Percentiles rank a stretch among this genome's conserved stretches.
phyloP scores from a whole-genome alignment of 1,140 invertebrate species.

The Solenopsis fugax region DNA sequence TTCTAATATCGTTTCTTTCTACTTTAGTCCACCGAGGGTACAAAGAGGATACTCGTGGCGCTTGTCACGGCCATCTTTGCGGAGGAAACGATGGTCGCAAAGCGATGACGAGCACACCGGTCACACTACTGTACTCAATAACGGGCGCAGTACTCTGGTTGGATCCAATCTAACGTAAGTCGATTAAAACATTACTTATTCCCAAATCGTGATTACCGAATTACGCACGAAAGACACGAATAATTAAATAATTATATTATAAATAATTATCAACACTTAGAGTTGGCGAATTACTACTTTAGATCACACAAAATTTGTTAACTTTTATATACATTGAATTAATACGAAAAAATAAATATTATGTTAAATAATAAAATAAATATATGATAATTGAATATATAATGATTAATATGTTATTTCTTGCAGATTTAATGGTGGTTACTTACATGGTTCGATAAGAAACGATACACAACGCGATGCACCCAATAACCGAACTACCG shows the following conservation, averaged over 20 bases:
- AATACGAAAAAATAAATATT: background rate
- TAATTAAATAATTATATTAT: constrained; percentile 7
- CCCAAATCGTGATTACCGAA: background rate
- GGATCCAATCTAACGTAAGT: constrained; percentile 82
- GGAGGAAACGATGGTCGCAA: constrained; percentile 87
- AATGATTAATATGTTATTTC: constrained; percentile 35
- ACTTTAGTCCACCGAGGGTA: constrained; percentile 85
- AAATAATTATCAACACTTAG: background rate
- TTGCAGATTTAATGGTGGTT: constrained; percentile 88
- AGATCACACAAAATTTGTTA: background rate
- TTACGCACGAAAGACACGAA: background rate
- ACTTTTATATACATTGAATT: background rate
- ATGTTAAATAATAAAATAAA: constrained; percentile 10
- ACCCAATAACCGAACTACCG: constrained; percentile 86
- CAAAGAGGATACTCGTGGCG: constrained; percentile 91
- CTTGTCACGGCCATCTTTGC: constrained; percentile 89
- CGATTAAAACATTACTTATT: background rate
- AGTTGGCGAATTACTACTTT: background rate
- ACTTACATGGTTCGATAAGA: constrained; percentile 87
- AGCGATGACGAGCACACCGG: constrained; percentile 84
- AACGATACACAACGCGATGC: constrained; percentile 90
- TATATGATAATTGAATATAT: background rate
- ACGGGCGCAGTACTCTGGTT: constrained; percentile 83
- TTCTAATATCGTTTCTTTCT: background rate
- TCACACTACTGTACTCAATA: constrained; percentile 89